Evolutionary conservation across 2,888 invertebrate species (phyloP).

Genomic region (Scotopteryx bipunctaria): DNA sequence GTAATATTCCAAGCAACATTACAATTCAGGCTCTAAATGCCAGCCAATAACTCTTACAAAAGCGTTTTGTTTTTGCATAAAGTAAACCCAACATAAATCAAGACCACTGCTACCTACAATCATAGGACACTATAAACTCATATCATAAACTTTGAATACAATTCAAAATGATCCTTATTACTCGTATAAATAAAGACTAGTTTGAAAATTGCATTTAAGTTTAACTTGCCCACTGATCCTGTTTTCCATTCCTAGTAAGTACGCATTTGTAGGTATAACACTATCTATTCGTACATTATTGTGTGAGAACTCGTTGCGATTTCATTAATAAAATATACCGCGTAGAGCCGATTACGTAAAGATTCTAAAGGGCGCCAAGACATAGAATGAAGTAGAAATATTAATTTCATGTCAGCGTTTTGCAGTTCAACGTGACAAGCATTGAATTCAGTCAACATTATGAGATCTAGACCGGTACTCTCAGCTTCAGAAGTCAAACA

Average conservation of each 20-base stretch:
- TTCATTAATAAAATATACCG: constrained; percentile 62
- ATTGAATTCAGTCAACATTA: constrained; percentile 1
- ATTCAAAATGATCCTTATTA: too few relatives aligned
- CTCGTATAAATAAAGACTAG: too few relatives aligned
- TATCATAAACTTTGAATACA: too few relatives aligned
- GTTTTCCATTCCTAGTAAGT: constrained; percentile 11
- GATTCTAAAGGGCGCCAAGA: constrained; percentile 60
- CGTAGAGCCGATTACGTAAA: constrained; percentile 54
- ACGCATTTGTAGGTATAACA: too few relatives aligned
- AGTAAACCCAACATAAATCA: constrained; percentile 7
- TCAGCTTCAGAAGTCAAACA: too few relatives aligned
- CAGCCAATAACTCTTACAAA: background rate
- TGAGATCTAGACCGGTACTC: background rate
- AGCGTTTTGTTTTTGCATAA: background rate
- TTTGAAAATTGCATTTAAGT: too few relatives aligned
- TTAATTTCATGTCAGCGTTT: constrained; percentile 46
- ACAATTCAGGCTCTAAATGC: background rate
- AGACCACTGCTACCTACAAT: constrained; percentile 1
- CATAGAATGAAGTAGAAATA: constrained; percentile 62
- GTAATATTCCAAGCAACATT: too few relatives aligned
- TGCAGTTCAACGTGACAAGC: constrained; percentile 35
- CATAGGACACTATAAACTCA: constrained; percentile 3
- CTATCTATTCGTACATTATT: constrained; percentile 30
- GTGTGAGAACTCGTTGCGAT: constrained; percentile 52
- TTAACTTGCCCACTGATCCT: background rate